A percentile compares a stretch with the other conserved stretches of the same genome.
Conservation (phyloP, 2,888 invertebrate genomes). For the Gari tellinella region DNA sequence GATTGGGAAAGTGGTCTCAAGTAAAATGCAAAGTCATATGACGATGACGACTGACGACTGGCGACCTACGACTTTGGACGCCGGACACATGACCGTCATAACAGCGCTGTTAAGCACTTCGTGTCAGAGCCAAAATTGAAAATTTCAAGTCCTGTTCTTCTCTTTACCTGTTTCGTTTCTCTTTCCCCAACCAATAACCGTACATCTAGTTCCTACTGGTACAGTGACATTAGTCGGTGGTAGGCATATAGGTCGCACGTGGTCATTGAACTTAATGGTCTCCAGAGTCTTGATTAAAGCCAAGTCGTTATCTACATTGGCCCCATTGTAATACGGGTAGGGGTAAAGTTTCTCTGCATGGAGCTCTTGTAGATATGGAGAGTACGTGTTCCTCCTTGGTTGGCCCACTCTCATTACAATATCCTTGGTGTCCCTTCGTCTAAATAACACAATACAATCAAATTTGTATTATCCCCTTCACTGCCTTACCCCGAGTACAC, state of each 20-base stretch:
- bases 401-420: constrained; percentile 68
- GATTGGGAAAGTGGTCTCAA: too few species aligned
- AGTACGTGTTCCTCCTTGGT: constrained; percentile 72
- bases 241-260: constrained; percentile 75
- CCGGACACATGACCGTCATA: too few species aligned
- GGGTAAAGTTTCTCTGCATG: constrained; percentile 61
- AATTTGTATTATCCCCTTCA: too few species aligned
- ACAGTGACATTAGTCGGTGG: constrained; percentile 57
- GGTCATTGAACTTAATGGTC: constrained; percentile 74
- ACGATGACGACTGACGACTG: too few species aligned
- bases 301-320: constrained; percentile 75
- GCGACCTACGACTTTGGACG: too few species aligned
- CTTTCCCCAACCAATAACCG: constrained; percentile 78
- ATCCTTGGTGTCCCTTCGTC: constrained; percentile 37
- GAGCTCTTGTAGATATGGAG: constrained; percentile 67
- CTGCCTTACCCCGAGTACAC: too few species aligned
- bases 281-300: constrained; percentile 71
- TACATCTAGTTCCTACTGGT: constrained; percentile 71
- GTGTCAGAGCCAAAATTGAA: too few species aligned
- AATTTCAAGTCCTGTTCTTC: too few species aligned
- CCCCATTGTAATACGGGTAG: constrained; percentile 63
- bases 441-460: too few species aligned
- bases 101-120: too few species aligned
- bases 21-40: too few species aligned
- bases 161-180: constrained; percentile 62